phyloP scores from a whole-genome alignment of 2,113 vertebrate genomes.

The Archilochus colubris region DNA sequence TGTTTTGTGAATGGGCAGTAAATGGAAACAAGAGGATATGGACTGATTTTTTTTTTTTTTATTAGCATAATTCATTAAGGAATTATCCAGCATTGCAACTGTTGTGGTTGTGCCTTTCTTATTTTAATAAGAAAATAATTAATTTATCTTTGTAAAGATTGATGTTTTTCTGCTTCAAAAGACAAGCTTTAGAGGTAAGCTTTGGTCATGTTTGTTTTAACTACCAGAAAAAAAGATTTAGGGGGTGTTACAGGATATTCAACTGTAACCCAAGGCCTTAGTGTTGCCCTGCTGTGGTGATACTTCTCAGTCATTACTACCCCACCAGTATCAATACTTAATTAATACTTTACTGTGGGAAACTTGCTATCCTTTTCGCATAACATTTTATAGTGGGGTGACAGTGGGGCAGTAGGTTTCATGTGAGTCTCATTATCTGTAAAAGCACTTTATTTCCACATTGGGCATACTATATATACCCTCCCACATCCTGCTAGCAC shows the following conservation, averaged over 20 bases:
- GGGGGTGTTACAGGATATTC: background rate
- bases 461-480: accelerated
- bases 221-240: background rate
- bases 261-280: background rate
- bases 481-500: background rate
- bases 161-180: background rate
- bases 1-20: background rate
- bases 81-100: background rate
- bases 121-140: background rate
- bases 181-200: background rate
- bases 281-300: background rate
- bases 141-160: background rate
- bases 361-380: background rate
- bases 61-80: background rate
- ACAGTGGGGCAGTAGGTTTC: background rate
- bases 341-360: background rate
- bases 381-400: background rate
- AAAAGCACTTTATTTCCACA: background rate
- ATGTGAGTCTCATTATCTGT: background rate
- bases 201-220: background rate
- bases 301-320: background rate
- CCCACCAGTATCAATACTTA: background rate
- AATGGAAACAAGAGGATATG: background rate
- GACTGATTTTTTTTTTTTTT: background rate
- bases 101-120: background rate